Percentiles rank a stretch among this genome's conserved stretches.
phyloP scores from a whole-genome alignment of 2,113 vertebrate genomes.

The Phrynosoma blainvillii region DNA sequence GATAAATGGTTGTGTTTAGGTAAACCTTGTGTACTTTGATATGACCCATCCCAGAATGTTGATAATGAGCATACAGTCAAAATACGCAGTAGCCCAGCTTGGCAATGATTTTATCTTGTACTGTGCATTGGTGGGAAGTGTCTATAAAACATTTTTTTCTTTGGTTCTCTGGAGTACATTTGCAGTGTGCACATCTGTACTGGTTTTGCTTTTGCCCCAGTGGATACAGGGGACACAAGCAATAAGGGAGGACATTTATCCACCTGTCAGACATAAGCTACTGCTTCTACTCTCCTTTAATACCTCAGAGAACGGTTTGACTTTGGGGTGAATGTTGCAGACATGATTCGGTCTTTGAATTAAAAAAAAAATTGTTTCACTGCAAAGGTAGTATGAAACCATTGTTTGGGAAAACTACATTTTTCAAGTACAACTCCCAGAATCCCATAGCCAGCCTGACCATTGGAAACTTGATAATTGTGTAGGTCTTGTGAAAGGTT shows the following conservation, averaged over 20 bases:
- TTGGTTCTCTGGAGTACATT: too few species aligned
- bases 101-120: neutral
- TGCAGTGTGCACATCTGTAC: neutral
- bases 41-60: neutral
- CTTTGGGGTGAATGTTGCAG: too few species aligned
- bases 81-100: neutral
- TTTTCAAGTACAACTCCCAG: neutral
- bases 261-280: neutral
- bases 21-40: neutral
- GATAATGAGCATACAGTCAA: neutral
- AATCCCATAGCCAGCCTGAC: too few species aligned
- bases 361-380: neutral
- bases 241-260: neutral
- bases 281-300: neutral
- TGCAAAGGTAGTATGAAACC: neutral
- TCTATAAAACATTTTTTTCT: neutral
- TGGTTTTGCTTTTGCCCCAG: neutral
- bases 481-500: too few species aligned
- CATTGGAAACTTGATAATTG: too few species aligned
- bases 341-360: neutral
- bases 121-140: neutral
- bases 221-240: neutral
- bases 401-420: too few species aligned
- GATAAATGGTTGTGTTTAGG: neutral
- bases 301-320: neutral